Percentiles rank a stretch among this genome's conserved stretches.
These are phyloP conservation scores for Pangasius macronema DNA, from an alignment of 2,797 vertebrate genomes.

Conservation along the genomic window DNA sequence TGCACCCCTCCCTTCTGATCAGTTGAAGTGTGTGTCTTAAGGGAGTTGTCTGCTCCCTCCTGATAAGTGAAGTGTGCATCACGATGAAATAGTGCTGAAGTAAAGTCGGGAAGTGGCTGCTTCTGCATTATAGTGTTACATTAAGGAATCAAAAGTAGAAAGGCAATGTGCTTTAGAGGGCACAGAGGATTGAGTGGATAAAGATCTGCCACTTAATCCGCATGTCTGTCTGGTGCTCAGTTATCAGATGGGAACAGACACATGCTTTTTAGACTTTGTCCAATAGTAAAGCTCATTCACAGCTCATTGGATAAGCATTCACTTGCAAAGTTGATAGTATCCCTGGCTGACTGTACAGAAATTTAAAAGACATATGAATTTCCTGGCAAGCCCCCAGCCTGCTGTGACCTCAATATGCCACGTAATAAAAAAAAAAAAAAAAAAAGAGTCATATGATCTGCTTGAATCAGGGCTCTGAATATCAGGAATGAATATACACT, in stretches of 20 bases:
- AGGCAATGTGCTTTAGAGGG: not conserved
- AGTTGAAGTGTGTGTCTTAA: not conserved
- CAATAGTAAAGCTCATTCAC: not conserved
- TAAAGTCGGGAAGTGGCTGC: not conserved
- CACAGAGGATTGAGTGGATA: not conserved
- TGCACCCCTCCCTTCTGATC: too few species aligned
- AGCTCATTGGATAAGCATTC: not conserved
- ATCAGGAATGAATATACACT: not conserved
- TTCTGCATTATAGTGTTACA: not conserved
- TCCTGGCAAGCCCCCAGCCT: not conserved
- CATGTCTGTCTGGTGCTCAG: not conserved
- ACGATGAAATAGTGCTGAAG: not conserved
- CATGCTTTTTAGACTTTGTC: not conserved
- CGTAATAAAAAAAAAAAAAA: conserved; percentile 18
- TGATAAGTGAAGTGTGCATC: not conserved
- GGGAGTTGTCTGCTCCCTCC: not conserved
- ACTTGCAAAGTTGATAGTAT: not conserved
- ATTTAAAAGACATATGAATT: conserved; percentile 1
- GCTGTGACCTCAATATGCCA: conserved; percentile 30
- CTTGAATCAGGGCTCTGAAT: not conserved
- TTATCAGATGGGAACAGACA: not conserved
- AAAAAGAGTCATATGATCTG: not conserved
- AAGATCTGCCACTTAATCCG: not conserved
- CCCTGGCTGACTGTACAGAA: not conserved
- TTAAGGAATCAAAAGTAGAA: not conserved